Evolutionary conservation across 1,140 invertebrate genomes (phyloP).

Genomic region (Halictus rubicundus): DNA sequence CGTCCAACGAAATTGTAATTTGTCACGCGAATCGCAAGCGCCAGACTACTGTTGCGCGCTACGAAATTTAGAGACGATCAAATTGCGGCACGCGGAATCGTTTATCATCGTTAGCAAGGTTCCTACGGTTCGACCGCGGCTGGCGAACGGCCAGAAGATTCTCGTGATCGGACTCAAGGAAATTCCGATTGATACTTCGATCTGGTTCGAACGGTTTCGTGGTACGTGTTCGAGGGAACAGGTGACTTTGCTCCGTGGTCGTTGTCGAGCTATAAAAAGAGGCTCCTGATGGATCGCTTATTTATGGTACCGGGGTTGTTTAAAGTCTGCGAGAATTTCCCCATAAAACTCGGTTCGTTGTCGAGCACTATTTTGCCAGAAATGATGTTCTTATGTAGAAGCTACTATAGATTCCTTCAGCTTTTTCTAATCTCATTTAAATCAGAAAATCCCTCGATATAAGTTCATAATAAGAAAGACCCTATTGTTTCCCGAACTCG

Average conservation of each 20-base stretch:
- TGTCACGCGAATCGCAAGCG: not conserved
- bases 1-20: not conserved
- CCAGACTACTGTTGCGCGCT: not conserved
- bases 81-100: conserved; percentile 25
- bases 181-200: conserved; percentile 28
- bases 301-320: no score
- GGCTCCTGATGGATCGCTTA: no score
- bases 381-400: no score
- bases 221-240: conserved; percentile 4
- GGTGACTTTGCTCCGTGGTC: not conserved
- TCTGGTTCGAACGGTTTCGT: not conserved
- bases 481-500: no score
- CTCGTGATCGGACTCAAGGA: conserved; percentile 25
- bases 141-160: conserved; percentile 38
- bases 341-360: no score
- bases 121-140: conserved; percentile 19
- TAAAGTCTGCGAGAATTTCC: no score
- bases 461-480: no score
- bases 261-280: no score
- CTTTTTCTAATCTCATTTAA: no score
- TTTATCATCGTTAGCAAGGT: conserved; percentile 39
- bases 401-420: no score
- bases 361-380: no score
- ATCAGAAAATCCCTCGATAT: no score
- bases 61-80: not conserved